Evolutionary conservation across 2,797 vertebrate genomes (phyloP).

Genomic region (Sebastes itinus): DNA sequence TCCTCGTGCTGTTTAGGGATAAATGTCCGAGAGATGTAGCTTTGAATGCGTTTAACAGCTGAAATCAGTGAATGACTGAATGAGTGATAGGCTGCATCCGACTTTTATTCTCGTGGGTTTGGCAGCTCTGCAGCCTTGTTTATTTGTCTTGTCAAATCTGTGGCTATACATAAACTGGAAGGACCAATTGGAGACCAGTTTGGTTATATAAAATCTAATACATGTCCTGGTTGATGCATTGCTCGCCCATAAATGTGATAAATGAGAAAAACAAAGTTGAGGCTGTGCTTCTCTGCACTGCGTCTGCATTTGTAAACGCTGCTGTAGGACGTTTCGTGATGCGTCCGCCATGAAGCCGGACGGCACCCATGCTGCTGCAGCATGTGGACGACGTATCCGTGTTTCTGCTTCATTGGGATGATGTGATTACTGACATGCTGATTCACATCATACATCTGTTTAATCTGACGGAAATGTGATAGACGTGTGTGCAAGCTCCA

Average conservation of each 20-base stretch:
- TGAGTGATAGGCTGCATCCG: background rate
- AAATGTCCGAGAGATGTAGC: background rate
- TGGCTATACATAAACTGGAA: background rate
- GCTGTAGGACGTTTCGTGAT: background rate
- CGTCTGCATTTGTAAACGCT: background rate
- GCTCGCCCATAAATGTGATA: background rate
- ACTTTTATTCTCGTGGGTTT: background rate
- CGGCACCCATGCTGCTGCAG: background rate
- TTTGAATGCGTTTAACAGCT: background rate
- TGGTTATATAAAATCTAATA: background rate
- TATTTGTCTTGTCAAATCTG: slow-evolving; percentile 4
- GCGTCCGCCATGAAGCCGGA: background rate
- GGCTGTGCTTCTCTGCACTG: background rate
- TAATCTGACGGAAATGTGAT: slow-evolving; percentile 13
- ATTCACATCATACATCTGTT: background rate
- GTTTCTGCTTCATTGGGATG: background rate
- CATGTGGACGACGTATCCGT: background rate
- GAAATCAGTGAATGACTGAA: background rate
- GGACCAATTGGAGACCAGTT: background rate
- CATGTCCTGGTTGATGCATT: background rate
- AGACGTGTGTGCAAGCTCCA: background rate
- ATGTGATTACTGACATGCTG: slow-evolving; percentile 2
- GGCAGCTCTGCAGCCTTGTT: background rate
- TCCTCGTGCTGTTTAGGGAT: background rate
- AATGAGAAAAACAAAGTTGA: background rate